Percentiles rank a stretch among this genome's conserved stretches.
phyloP scores from a whole-genome alignment of 2,113 vertebrate genomes.

The Silurus glanis region DNA sequence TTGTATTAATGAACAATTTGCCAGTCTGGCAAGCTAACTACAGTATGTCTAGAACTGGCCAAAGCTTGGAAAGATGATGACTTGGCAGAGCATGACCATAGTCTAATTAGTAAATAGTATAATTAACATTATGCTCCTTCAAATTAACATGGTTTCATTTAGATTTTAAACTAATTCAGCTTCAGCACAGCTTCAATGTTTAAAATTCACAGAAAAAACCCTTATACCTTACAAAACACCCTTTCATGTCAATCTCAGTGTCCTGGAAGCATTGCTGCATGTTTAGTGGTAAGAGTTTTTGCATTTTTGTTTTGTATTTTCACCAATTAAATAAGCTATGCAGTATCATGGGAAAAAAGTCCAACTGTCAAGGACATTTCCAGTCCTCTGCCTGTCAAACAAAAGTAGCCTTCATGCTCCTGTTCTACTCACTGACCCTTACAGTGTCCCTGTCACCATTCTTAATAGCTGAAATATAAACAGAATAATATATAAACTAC shows the following conservation, averaged over 20 bases:
- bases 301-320: conserved; percentile 3
- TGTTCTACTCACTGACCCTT: conserved; percentile 47
- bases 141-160: neutral
- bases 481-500: conserved; percentile 52
- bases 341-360: conserved; percentile 28
- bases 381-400: conserved; percentile 31
- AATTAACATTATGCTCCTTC: conserved; percentile 34
- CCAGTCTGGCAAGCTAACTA: neutral
- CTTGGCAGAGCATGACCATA: conserved; percentile 35
- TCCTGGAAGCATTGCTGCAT: neutral
- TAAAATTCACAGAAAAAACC: neutral
- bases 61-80: conserved; percentile 22
- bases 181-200: too few species aligned
- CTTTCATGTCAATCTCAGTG: neutral
- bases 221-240: neutral
- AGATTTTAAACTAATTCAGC: neutral
- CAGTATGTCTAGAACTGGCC: conserved; percentile 3
- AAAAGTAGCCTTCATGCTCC: conserved; percentile 40
- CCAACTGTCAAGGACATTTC: conserved; percentile 47
- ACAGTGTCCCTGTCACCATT: conserved; percentile 27
- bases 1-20: neutral
- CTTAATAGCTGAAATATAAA: conserved; percentile 28
- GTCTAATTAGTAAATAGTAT: conserved; percentile 43
- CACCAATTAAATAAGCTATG: conserved; percentile 35
- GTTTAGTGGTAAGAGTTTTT: neutral